A percentile compares a stretch with the other conserved stretches of the same genome.
These are phyloP conservation scores for Phoenicopterus ruber DNA, from an alignment of 2,113 vertebrate genomes.

Conservation along the genomic window DNA sequence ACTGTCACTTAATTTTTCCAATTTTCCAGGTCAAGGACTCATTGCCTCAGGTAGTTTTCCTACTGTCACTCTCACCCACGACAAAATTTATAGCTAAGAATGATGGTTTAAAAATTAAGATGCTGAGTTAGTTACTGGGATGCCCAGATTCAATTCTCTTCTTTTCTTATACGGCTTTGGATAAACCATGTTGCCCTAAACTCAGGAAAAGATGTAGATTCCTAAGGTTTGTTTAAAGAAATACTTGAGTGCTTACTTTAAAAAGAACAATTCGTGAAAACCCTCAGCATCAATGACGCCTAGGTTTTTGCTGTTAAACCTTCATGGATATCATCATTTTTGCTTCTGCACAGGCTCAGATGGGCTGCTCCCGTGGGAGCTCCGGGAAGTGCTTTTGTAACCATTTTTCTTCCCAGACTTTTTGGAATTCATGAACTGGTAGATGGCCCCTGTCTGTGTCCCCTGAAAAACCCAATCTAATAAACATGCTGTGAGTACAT, in stretches of 20 bases:
- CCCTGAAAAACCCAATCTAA: not conserved
- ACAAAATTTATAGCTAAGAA: not conserved
- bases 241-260: not conserved
- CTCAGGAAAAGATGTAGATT: not conserved
- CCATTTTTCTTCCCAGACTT: not conserved
- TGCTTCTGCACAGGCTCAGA: not conserved
- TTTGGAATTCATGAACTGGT: not conserved
- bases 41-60: not conserved
- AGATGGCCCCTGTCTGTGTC: not conserved
- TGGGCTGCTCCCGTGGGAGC: not conserved
- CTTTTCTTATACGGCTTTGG: not conserved
- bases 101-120: not conserved
- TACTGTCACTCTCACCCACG: not conserved
- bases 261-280: not conserved
- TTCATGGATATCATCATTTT: not conserved
- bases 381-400: not conserved
- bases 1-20: not conserved
- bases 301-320: not conserved
- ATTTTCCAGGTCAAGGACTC: not conserved
- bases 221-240: not conserved
- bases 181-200: not conserved
- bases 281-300: not conserved
- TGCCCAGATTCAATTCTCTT: not conserved
- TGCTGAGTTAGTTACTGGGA: not conserved
- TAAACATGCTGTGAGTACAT: not conserved